Percentiles rank a stretch among this genome's conserved stretches.
Evolutionary conservation across 2,888 invertebrate species (phyloP).

Genomic region (Busseola fusca): DNA sequence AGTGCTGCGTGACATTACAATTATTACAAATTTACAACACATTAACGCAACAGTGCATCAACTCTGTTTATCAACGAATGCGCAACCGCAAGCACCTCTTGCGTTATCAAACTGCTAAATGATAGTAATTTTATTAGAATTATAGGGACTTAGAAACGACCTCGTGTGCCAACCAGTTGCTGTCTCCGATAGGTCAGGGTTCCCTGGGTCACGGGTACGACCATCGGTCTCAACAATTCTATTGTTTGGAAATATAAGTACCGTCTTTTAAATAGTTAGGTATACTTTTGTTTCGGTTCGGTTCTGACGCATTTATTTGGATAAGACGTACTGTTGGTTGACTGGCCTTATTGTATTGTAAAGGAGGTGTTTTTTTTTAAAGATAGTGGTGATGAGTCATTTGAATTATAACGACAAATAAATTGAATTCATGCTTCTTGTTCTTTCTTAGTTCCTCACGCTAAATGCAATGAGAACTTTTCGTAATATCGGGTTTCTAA

Average conservation of each 20-base stretch:
- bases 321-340: constrained; percentile 20
- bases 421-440: not conserved
- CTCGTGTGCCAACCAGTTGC: constrained; percentile 44
- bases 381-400: constrained; percentile 19
- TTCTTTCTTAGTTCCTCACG: not conserved
- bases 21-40: constrained; percentile 29
- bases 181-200: constrained; percentile 56
- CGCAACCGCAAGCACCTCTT: constrained; percentile 18
- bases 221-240: constrained; percentile 39
- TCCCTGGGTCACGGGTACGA: constrained; percentile 51
- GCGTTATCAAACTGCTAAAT: constrained; percentile 35
- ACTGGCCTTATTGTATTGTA: constrained; percentile 41
- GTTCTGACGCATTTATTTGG: constrained; percentile 20
- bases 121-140: constrained; percentile 28
- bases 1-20: constrained; percentile 14
- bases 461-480: not conserved
- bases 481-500: not conserved
- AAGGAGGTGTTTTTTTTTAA: constrained; percentile 16
- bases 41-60: constrained; percentile 38
- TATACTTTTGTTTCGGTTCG: constrained; percentile 10
- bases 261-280: constrained; percentile 22
- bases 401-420: not conserved
- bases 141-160: constrained; percentile 26
- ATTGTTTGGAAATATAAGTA: constrained; percentile 47
- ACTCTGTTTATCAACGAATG: constrained; percentile 25